Evolutionary conservation across 2,797 vertebrate genomes (phyloP).

Genomic region (Artibeus lituratus): DNA sequence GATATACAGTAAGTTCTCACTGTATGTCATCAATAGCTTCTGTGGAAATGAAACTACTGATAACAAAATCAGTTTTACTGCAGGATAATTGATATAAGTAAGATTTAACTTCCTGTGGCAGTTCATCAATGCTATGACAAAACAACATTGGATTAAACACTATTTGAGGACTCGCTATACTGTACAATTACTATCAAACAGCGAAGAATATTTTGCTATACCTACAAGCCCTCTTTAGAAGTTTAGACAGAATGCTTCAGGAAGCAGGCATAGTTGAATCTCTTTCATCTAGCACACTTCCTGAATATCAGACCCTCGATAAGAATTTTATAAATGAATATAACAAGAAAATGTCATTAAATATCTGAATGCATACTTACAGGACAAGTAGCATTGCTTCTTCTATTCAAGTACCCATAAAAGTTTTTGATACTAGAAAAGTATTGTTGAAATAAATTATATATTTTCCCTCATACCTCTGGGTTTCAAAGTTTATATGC

Average conservation of each 20-base stretch:
- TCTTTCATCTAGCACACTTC: not conserved
- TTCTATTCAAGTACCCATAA: slow-evolving; percentile 53
- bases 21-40: not conserved
- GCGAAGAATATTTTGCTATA: not conserved
- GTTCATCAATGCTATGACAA: not conserved
- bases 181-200: not conserved
- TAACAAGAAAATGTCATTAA: slow-evolving; percentile 50
- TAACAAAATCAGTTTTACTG: not conserved
- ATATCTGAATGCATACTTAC: slow-evolving; percentile 40
- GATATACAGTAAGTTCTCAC: not conserved
- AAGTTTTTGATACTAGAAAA: slow-evolving; percentile 51
- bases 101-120: not conserved
- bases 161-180: not conserved
- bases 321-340: slow-evolving; percentile 54
- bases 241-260: slow-evolving; percentile 13
- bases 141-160: not conserved
- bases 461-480: not conserved
- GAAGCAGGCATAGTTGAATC: not conserved
- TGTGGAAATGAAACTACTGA: not conserved
- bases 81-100: not conserved
- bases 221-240: not conserved
- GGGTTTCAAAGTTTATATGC: not conserved
- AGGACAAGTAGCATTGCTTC: slow-evolving; percentile 30
- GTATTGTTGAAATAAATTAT: slow-evolving; percentile 52
- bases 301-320: not conserved